Evolutionary conservation across 2,797 vertebrate species (phyloP).

Genomic region (Cryptoblepharus egeriae): DNA sequence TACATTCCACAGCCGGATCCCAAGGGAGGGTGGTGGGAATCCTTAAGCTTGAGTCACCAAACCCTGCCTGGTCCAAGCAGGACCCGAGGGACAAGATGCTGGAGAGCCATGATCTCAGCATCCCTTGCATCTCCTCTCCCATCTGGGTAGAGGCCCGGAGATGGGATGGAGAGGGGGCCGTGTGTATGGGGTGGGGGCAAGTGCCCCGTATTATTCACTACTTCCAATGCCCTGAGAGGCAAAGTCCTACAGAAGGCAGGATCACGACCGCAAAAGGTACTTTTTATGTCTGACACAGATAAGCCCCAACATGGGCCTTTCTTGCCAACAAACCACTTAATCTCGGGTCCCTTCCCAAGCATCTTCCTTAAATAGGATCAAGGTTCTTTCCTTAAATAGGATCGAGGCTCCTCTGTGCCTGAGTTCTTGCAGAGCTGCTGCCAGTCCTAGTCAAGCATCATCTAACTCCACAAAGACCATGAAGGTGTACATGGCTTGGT

Average conservation of each 20-base stretch:
- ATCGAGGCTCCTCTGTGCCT: no score
- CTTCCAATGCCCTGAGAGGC: neutral
- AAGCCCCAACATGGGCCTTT: neutral
- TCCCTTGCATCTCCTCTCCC: neutral
- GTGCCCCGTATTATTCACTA: neutral
- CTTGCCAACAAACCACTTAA: neutral
- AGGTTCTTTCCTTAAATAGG: no score
- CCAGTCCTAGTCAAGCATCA: no score
- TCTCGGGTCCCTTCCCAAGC: no score
- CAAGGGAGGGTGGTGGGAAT: neutral
- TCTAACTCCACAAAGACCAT: no score
- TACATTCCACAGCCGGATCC: neutral
- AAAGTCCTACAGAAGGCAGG: neutral
- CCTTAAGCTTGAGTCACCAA: neutral
- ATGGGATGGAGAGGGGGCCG: no score
- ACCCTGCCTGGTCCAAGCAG: rapidly evolving
- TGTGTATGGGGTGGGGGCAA: neutral
- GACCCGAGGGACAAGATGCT: neutral
- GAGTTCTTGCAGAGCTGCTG: no score
- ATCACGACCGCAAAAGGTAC: no score
- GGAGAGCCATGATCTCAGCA: rapidly evolving
- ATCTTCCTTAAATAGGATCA: no score
- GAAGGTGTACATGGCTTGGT: no score
- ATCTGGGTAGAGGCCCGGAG: neutral
- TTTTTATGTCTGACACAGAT: neutral